phyloP scores from a whole-genome alignment of 2,888 invertebrate species.

The Polydrusus pterygomalis region DNA sequence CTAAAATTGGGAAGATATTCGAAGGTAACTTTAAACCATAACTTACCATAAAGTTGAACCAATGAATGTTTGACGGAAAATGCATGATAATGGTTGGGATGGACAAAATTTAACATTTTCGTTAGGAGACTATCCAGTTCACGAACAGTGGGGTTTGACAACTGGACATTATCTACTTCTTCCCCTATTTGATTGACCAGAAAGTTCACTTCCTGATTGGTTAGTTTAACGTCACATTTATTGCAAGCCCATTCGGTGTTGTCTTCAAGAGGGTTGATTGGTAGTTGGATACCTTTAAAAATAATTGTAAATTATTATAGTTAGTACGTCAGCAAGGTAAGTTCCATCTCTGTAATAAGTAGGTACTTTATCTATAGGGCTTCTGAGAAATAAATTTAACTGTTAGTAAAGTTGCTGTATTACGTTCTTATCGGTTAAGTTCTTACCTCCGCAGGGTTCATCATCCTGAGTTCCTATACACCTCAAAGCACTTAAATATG shows the following conservation, averaged over 20 bases:
- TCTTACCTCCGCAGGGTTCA: slow-evolving; percentile 72
- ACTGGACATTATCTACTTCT: slow-evolving; percentile 81
- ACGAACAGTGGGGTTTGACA: slow-evolving; percentile 77
- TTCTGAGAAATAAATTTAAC: too few relatives aligned
- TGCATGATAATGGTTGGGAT: slow-evolving; percentile 89
- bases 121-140: slow-evolving; percentile 79
- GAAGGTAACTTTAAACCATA: neutral
- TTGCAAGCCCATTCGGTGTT: slow-evolving; percentile 86
- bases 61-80: slow-evolving; percentile 75
- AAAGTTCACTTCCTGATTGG: slow-evolving; percentile 78
- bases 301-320: too few relatives aligned
- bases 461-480: slow-evolving; percentile 77
- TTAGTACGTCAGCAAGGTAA: too few relatives aligned
- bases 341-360: too few relatives aligned
- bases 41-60: slow-evolving; percentile 52
- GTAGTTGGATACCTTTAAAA: slow-evolving; percentile 74
- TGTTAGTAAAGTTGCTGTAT: too few relatives aligned
- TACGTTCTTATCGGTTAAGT: neutral
- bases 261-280: slow-evolving; percentile 81
- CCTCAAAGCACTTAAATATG: slow-evolving; percentile 82
- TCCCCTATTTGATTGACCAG: slow-evolving; percentile 83
- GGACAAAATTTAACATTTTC: slow-evolving; percentile 83
- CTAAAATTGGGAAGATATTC: too few relatives aligned
- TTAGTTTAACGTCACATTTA: slow-evolving; percentile 79
- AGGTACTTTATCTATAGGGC: too few relatives aligned